Evolutionary conservation across 2,113 vertebrate species (phyloP).

Genomic region (Varanus komodoensis): DNA sequence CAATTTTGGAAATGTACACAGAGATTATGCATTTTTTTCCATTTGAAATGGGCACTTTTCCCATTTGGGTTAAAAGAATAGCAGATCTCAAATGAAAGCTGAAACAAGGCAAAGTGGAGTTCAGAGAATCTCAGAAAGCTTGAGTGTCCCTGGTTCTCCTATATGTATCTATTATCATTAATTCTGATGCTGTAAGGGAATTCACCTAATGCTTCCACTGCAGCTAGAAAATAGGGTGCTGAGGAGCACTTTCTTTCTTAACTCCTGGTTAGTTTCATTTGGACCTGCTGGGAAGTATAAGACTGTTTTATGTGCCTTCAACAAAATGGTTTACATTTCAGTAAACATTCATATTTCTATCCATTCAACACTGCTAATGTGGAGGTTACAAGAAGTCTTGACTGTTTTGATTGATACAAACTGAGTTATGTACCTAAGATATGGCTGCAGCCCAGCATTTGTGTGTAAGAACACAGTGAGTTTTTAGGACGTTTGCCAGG

Average conservation of each 20-base stretch:
- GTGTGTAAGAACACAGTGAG: not conserved
- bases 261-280: not conserved
- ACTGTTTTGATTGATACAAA: not conserved
- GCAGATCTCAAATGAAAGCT: no score
- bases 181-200: not conserved
- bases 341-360: not conserved
- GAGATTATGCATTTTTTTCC: no score
- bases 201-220: not conserved
- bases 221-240: not conserved
- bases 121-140: no score
- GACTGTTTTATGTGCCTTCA: not conserved
- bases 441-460: not conserved
- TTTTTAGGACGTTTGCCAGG: not conserved
- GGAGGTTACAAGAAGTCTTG: not conserved
- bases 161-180: no score
- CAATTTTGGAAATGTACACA: no score
- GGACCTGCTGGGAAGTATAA: not conserved
- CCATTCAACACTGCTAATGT: not conserved
- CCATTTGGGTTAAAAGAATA: no score
- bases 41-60: no score
- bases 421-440: not conserved
- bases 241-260: not conserved
- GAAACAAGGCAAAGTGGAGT: no score
- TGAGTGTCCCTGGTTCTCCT: no score
- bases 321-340: not conserved